A percentile compares a stretch with the other conserved stretches of the same genome.
Evolutionary conservation across 2,888 invertebrate genomes (phyloP).

Genomic region (Sisyra nigra): DNA sequence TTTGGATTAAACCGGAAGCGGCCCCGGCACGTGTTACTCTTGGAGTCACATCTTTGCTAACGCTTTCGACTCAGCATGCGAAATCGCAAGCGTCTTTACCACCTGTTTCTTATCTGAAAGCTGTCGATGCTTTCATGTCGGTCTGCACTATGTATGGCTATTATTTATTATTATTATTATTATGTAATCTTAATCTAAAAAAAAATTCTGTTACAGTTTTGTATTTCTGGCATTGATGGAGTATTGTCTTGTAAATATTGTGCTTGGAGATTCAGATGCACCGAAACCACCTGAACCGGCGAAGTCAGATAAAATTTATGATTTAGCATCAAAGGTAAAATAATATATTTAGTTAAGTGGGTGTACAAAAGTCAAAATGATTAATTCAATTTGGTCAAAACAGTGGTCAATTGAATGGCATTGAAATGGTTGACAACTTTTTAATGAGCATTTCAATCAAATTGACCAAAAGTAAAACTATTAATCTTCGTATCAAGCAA

Average conservation of each 20-base stretch:
- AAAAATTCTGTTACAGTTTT: conserved; percentile 35
- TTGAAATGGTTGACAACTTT: no score
- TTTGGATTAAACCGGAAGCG: conserved; percentile 91
- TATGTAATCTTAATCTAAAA: not conserved
- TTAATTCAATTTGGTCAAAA: not conserved
- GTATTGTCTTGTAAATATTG: conserved; percentile 77
- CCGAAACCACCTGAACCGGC: conserved; percentile 35
- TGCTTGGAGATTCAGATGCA: conserved; percentile 55
- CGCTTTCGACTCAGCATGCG: conserved; percentile 81
- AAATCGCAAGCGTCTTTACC: conserved; percentile 87
- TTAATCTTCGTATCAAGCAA: no score
- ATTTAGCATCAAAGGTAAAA: conserved; percentile 26
- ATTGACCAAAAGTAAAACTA: no score
- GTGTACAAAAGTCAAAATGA: not conserved
- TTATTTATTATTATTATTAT: not conserved
- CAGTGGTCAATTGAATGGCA: not conserved
- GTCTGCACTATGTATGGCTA: conserved; percentile 63
- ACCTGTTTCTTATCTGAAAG: conserved; percentile 85
- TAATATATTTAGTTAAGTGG: not conserved
- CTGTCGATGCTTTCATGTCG: conserved; percentile 86
- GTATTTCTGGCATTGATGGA: conserved; percentile 92
- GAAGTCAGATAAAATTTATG: conserved; percentile 35
- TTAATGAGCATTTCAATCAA: no score
- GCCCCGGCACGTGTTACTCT: conserved; percentile 85
- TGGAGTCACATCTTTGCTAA: conserved; percentile 79